Evolutionary conservation across 2,797 vertebrate genomes (phyloP).

Genomic region (Gadopsis bispinosus): DNA sequence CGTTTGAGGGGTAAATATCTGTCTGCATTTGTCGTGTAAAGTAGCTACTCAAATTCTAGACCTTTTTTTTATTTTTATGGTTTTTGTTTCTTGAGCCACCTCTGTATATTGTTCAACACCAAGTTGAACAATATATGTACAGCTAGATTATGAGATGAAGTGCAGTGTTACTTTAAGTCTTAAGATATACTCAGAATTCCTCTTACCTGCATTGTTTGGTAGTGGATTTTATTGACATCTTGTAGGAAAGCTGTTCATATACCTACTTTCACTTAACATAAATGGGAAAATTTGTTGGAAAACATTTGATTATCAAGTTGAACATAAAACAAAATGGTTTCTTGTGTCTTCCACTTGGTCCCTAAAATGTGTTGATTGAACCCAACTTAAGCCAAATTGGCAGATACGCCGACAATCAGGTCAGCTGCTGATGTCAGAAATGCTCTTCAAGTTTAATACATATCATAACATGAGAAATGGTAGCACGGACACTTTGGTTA

Average conservation of each 20-base stretch:
- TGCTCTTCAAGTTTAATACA: background rate
- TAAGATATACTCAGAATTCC: background rate
- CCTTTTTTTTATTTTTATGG: too few species aligned
- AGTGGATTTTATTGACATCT: background rate
- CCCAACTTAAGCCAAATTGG: too few species aligned
- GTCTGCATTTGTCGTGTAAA: background rate
- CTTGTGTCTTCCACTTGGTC: too few species aligned
- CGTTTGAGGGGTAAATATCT: constrained; percentile 88
- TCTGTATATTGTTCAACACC: too few species aligned
- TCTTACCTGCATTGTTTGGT: background rate
- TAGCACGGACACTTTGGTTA: background rate
- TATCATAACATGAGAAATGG: background rate
- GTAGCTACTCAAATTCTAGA: background rate
- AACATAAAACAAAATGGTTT: background rate
- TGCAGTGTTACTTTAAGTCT: background rate
- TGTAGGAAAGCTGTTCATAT: background rate
- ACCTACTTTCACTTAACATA: too few species aligned
- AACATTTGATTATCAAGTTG: background rate
- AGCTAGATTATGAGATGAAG: background rate
- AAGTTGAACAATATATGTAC: background rate
- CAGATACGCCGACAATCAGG: too few species aligned
- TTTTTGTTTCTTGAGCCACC: background rate
- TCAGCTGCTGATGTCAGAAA: background rate
- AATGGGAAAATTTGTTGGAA: background rate
- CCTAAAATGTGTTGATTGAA: too few species aligned